These are phyloP conservation scores for Fringilla coelebs DNA, from an alignment of 2,797 vertebrate genomes.

Conservation along the genomic window DNA sequence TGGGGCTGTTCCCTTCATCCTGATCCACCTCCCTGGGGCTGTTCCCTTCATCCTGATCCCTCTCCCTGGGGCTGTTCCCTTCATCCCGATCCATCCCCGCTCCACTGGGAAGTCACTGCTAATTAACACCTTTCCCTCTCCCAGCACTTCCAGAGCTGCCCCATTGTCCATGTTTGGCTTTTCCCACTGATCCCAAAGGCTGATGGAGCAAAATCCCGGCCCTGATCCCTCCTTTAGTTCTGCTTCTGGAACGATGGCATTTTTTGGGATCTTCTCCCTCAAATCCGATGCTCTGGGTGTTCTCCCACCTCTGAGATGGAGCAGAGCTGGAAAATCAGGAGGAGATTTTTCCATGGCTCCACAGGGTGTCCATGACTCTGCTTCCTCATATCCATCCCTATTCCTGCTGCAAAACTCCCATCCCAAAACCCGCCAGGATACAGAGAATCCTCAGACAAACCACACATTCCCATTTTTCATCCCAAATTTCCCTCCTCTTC, in stretches of 20 bases:
- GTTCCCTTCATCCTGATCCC: rapidly evolving
- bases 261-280: not conserved
- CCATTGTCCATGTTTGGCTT: not conserved
- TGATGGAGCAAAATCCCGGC: rapidly evolving
- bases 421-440: rapidly evolving
- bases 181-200: not conserved
- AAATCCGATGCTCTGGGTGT: rapidly evolving
- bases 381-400: not conserved
- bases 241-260: rapidly evolving
- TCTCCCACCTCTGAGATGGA: not conserved
- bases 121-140: conserved; percentile 67
- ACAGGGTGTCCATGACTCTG: rapidly evolving
- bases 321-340: not conserved
- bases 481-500: not conserved
- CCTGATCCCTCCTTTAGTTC: not conserved
- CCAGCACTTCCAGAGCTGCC: not conserved
- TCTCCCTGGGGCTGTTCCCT: not conserved
- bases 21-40: conserved; percentile 22
- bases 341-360: not conserved
- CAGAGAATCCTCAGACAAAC: rapidly evolving
- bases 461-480: not conserved
- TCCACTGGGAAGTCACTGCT: conserved; percentile 34
- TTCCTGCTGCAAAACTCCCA: not conserved
- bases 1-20: conserved; percentile 1
- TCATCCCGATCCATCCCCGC: not conserved